Conservation (phyloP, 2,113 vertebrate genomes). For the Gallinago undulata region DNA sequence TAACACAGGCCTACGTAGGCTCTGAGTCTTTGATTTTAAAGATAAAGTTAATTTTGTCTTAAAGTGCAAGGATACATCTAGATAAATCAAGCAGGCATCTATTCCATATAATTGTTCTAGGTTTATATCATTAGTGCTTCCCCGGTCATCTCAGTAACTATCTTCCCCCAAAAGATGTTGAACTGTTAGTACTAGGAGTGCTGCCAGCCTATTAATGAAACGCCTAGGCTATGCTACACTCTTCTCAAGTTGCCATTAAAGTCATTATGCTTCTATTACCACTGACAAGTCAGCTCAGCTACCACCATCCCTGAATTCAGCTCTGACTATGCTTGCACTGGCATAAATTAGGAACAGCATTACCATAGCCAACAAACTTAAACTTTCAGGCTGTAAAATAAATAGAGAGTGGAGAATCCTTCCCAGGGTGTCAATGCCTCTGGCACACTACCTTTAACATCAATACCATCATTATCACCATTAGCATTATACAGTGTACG, state of each 20-base stretch:
- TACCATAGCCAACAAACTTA: neutral
- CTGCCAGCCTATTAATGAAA: neutral
- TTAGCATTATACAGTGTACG: accelerated
- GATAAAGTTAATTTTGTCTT: neutral
- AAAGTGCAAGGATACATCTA: neutral
- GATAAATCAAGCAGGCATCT: neutral
- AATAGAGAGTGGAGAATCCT: neutral
- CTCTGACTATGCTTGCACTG: neutral
- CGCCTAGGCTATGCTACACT: neutral
- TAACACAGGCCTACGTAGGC: neutral
- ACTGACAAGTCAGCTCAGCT: neutral
- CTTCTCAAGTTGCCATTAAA: neutral
- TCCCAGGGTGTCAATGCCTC: neutral
- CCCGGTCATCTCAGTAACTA: neutral
- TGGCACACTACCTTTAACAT: neutral
- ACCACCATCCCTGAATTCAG: neutral
- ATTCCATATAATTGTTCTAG: neutral
- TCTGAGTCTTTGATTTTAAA: neutral
- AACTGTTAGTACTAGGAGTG: neutral
- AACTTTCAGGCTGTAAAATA: neutral
- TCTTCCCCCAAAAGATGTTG: neutral
- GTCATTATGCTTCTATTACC: neutral
- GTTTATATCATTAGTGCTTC: neutral
- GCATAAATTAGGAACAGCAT: neutral
- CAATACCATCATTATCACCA: neutral